These are phyloP conservation scores for Stomorhina lunata DNA, from an alignment of 2,888 invertebrate species.

Conservation along the genomic window DNA sequence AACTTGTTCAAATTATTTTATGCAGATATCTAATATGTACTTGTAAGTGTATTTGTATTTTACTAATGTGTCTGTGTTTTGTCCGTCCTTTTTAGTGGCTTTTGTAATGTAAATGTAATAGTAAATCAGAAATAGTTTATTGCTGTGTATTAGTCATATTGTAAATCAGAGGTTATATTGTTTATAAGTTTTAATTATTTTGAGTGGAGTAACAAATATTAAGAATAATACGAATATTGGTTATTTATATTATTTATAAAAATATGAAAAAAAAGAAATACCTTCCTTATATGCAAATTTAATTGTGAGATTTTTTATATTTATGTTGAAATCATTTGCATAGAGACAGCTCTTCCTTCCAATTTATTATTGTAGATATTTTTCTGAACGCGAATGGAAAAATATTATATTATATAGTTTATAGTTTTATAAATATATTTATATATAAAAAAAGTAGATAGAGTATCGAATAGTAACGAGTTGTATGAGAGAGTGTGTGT, in stretches of 20 bases:
- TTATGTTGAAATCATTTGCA: not conserved
- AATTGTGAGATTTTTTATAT: conserved; percentile 23
- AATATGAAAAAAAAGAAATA: conserved; percentile 25
- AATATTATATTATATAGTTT: not conserved
- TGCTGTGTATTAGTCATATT: not conserved
- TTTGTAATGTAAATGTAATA: conserved; percentile 17
- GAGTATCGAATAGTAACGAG: no score
- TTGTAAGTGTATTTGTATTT: no score
- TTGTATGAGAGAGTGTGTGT: no score
- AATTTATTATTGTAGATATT: conserved; percentile 12
- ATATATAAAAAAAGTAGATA: conserved; percentile 15
- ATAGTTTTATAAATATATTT: not conserved
- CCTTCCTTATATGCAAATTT: conserved; percentile 60
- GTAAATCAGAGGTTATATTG: not conserved
- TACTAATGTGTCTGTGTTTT: no score
- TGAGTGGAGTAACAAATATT: not conserved
- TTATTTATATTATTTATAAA: not conserved
- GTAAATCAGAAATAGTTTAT: conserved; percentile 40
- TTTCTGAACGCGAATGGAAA: not conserved
- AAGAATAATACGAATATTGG: not conserved
- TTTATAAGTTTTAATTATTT: conserved; percentile 34
- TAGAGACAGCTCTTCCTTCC: conserved; percentile 18
- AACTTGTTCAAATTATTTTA: no score
- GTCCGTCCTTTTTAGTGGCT: no score
- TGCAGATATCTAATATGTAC: no score